Conservation (phyloP, 2,113 vertebrate species). For the Coryphaenoides rupestris region DNA sequence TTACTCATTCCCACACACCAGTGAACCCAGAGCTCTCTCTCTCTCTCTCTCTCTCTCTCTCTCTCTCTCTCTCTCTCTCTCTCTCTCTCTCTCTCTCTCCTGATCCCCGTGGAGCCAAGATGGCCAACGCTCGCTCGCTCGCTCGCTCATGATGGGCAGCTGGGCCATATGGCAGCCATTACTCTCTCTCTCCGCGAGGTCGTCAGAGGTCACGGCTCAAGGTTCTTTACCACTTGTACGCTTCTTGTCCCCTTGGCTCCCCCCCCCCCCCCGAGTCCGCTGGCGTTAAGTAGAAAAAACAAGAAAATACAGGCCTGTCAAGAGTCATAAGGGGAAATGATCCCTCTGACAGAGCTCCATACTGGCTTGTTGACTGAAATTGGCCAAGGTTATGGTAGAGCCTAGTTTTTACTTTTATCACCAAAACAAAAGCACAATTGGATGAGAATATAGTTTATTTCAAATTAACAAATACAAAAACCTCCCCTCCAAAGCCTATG, state of each 20-base stretch:
- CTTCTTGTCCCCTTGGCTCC: no score
- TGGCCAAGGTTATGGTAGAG: no score
- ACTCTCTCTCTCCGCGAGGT: constrained; percentile 62
- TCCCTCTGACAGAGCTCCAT: constrained; percentile 19
- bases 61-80: no score
- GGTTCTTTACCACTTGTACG: constrained; percentile 69
- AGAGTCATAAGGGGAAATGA: constrained; percentile 42
- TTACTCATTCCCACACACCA: constrained; percentile 50
- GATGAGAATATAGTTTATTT: no score
- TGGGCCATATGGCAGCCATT: constrained; percentile 74
- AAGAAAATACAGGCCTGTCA: constrained; percentile 34
- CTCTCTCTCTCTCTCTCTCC: no score
- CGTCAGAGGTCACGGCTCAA: constrained; percentile 68
- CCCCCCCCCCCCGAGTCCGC: no score
- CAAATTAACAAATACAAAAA: no score
- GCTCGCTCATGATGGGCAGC: constrained; percentile 52
- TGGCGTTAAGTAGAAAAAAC: constrained; percentile 47
- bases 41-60: no score
- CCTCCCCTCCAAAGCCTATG: no score
- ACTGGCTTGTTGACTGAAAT: no score
- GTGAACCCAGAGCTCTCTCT: constrained; percentile 1
- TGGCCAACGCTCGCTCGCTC: constrained; percentile 67
- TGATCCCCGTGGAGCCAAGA: constrained; percentile 49
- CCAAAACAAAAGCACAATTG: no score
- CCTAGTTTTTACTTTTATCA: no score